A percentile compares a stretch with the other conserved stretches of the same genome.
These are phyloP conservation scores for Congeria kusceri DNA, from an alignment of 2,888 invertebrate species.

Conservation along the genomic window DNA sequence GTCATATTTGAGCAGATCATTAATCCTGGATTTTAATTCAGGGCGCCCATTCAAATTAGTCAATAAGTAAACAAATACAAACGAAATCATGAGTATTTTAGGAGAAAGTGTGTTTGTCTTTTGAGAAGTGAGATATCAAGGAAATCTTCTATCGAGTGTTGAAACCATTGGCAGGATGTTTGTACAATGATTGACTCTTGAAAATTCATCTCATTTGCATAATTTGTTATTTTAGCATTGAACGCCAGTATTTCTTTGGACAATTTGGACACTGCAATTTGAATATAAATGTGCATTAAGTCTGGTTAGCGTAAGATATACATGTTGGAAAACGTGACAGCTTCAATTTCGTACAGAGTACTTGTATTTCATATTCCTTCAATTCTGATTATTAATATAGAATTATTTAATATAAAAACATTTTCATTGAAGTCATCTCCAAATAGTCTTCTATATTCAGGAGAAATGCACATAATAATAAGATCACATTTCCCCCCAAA, in stretches of 20 bases:
- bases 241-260: no score
- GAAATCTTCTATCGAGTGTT: background rate
- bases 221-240: no score
- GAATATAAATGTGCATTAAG: no score
- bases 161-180: background rate
- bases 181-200: background rate
- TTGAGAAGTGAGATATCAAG: background rate
- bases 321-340: no score
- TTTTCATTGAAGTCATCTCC: no score
- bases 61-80: constrained; percentile 19
- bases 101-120: constrained; percentile 19
- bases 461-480: no score
- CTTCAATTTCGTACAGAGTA: background rate
- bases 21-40: background rate
- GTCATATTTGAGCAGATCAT: constrained; percentile 2
- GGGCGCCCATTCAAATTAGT: background rate
- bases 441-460: no score
- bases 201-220: no score
- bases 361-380: constrained; percentile 5
- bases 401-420: no score
- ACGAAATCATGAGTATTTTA: constrained; percentile 18
- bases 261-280: no score
- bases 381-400: constrained; percentile 12
- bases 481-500: no score
- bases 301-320: no score